These are phyloP conservation scores for Jaculus jaculus DNA, from an alignment of 2,113 vertebrate genomes.

Conservation along the genomic window DNA sequence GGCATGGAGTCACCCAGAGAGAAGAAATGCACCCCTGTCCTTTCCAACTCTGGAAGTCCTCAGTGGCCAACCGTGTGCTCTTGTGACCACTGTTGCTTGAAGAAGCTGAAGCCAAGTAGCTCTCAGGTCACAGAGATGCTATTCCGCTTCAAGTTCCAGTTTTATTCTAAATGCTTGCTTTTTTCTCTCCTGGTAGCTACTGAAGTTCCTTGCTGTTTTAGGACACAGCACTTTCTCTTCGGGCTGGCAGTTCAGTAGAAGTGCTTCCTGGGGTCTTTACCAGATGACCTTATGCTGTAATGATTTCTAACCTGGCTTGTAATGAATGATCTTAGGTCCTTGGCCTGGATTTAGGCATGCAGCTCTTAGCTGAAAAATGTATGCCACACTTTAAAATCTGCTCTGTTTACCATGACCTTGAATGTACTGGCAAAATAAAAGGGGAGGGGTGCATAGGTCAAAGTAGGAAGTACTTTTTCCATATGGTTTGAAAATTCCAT, in stretches of 20 bases:
- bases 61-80: not conserved
- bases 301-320: conserved; percentile 14
- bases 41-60: not conserved
- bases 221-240: conserved; percentile 43
- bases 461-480: not conserved
- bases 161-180: not conserved
- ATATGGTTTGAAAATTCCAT: not conserved
- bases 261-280: conserved; percentile 28
- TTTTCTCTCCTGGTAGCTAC: conserved; percentile 21
- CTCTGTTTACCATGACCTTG: conserved; percentile 23
- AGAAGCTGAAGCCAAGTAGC: not conserved
- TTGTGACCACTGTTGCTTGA: not conserved
- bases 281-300: conserved; percentile 3
- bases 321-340: not conserved
- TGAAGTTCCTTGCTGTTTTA: not conserved
- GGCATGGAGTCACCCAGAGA: not conserved
- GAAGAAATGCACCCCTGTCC: not conserved
- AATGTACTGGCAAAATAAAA: not conserved
- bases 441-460: not conserved
- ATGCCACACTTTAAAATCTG: conserved; percentile 4
- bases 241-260: not conserved
- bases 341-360: not conserved
- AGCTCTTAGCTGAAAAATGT: not conserved
- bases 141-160: not conserved
- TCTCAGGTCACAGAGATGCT: not conserved